Percentiles rank a stretch among this genome's conserved stretches.
These are phyloP conservation scores for Phacellophora camtschatica DNA, from an alignment of 30 jellyfish, hydroid and myxozoan species.

Conservation along the genomic window DNA sequence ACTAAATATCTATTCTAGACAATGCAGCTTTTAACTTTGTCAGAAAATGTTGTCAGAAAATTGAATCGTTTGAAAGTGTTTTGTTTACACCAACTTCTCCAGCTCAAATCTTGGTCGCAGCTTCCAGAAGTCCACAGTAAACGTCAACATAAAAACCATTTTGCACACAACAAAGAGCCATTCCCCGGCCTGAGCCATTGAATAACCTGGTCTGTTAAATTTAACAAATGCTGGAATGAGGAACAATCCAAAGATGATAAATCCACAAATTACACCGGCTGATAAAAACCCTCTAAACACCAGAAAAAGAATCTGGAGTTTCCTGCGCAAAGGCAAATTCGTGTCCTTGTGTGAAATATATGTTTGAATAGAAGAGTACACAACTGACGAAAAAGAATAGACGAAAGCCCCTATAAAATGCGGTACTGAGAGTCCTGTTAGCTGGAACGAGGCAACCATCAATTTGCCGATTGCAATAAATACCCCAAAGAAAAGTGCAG, in stretches of 20 bases:
- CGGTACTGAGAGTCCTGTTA: constrained; percentile 41
- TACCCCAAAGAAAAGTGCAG: constrained; percentile 48
- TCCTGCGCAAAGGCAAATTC: neutral
- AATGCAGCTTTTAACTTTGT: neutral
- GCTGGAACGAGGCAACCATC: constrained; percentile 76
- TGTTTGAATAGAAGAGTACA: constrained; percentile 56
- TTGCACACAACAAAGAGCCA: constrained; percentile 81
- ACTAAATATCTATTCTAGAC: neutral
- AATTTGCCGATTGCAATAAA: constrained; percentile 55
- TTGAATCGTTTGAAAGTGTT: neutral
- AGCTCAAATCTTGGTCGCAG: constrained; percentile 48
- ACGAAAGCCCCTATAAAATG: constrained; percentile 79
- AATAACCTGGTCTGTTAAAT: constrained; percentile 35
- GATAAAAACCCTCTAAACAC: constrained; percentile 28
- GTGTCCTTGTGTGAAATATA: constrained; percentile 35
- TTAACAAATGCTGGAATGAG: constrained; percentile 53
- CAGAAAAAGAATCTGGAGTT: neutral
- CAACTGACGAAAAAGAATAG: constrained; percentile 57
- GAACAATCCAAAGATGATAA: constrained; percentile 62
- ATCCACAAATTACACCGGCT: constrained; percentile 36
- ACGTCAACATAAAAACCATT: constrained; percentile 67
- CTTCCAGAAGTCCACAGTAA: constrained; percentile 70
- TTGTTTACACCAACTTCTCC: neutral
- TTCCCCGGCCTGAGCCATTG: constrained; percentile 77
- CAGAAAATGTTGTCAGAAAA: neutral